Base-by-base conservation (phyloP, 2,888 invertebrate species). In the Drosophila colorata region DNA sequence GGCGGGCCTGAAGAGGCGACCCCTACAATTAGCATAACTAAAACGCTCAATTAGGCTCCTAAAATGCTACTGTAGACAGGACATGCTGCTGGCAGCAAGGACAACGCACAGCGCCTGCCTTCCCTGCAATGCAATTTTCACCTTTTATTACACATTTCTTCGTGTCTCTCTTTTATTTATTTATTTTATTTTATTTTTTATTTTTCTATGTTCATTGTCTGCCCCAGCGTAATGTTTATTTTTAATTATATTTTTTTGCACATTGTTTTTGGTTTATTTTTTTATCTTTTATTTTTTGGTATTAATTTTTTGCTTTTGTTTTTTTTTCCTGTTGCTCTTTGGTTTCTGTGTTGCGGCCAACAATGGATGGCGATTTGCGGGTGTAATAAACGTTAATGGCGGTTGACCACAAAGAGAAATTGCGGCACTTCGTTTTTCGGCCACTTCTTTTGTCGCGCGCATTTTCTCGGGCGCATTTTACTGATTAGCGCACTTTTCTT, bases 341-440 rank as follows among this genome's bases (percentile, higher is more conserved):
- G 86, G 65, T 80, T 80, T 75, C 71, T 87, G 85, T 70, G 51
- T 66, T 69, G 80, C 63, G 74, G 69, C 58, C 68, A 33, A 33
- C 61, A 66, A 78, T 69, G 70, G 78, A 61, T 63, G 69, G 69
- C 80, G 71, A 80, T 80, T 80, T 76, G 80, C 74, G 85, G 82
- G 82, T 80, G 85, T 82, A 86, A 86, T 86, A 82, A 87, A 86
- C 82, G 85, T 86, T 86, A 86, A 86, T 86, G 82, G 74, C 78
- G 82, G 82, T 79, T 82, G 82, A 82, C 85, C 82, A 80, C 85
- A 85, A 82, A 80, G 82, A 87, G 76, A 86, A 85, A 85, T 85
- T 58, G 85, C 76, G 69, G 74, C 82, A 75, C 85, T 79, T 81
- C 64, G 71, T 79, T 69, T 77, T 63, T 60, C 57, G 63, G 69